Evolutionary conservation across 2,888 invertebrate species (phyloP).

Genomic region (Micoletzkya japonica): DNA sequence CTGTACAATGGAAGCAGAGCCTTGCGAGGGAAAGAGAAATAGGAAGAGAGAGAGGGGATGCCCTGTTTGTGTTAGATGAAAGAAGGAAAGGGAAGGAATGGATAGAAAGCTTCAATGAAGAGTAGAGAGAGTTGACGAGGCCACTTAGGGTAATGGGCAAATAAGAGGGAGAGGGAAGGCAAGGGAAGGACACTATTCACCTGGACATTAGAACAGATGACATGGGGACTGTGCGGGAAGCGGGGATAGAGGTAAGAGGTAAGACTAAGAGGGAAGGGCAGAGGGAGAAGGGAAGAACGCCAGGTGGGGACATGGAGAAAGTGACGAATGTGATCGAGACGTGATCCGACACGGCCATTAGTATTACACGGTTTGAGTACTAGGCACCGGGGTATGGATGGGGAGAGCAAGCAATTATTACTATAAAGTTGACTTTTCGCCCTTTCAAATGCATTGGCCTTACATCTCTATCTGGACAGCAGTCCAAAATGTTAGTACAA

Average conservation of each 20-base stretch:
- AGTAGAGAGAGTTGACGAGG: neutral
- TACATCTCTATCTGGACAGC: too few relatives aligned
- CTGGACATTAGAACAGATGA: conserved; percentile 15
- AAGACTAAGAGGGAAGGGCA: neutral
- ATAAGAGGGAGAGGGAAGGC: neutral
- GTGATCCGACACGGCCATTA: too few relatives aligned
- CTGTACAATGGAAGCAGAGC: too few relatives aligned
- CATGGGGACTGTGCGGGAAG: neutral
- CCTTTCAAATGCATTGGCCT: too few relatives aligned
- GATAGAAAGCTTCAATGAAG: neutral
- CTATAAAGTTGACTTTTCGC: too few relatives aligned
- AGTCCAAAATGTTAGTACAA: too few relatives aligned
- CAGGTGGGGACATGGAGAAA: neutral
- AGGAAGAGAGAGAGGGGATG: too few relatives aligned
- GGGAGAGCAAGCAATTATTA: neutral
- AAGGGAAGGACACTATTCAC: neutral
- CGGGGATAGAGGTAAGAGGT: neutral
- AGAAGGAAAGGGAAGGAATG: neutral
- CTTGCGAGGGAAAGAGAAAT: too few relatives aligned
- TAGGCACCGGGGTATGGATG: neutral
- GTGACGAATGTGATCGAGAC: too few relatives aligned
- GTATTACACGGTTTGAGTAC: neutral
- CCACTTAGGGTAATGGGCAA: neutral
- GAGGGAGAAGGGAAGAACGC: neutral
- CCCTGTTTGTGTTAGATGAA: neutral